Evolutionary conservation across 2,113 vertebrate genomes (phyloP).

Genomic region (Cichladusa arquata): DNA sequence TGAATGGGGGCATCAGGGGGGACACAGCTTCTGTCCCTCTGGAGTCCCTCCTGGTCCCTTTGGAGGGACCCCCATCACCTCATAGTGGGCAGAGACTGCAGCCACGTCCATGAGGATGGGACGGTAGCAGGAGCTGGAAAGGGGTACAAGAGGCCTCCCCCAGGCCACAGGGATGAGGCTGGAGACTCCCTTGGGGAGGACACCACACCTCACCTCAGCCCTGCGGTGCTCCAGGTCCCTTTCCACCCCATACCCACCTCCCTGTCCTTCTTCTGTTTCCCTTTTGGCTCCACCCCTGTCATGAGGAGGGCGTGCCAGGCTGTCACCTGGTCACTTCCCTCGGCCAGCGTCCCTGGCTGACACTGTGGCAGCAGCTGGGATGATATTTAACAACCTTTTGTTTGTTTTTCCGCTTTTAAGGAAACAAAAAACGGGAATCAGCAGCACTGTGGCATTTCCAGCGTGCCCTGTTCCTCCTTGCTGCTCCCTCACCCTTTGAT

Average conservation of each 20-base stretch:
- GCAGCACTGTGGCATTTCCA: not conserved
- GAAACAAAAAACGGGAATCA: not conserved
- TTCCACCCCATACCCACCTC: rapidly evolving
- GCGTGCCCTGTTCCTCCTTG: rapidly evolving
- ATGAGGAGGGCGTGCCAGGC: not conserved
- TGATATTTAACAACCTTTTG: not conserved
- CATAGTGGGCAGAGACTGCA: not conserved
- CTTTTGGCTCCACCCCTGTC: not conserved
- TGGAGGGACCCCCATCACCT: not conserved
- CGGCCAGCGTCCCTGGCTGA: not conserved
- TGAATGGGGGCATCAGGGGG: rapidly evolving
- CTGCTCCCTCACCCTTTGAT: rapidly evolving
- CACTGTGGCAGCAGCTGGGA: not conserved
- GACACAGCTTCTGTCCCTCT: not conserved
- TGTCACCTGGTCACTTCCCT: not conserved
- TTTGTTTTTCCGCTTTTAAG: not conserved
- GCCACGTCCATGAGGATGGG: not conserved
- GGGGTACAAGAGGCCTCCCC: not conserved
- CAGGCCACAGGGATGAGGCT: not conserved
- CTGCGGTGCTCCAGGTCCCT: not conserved
- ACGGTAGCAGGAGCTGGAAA: not conserved
- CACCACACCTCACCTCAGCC: not conserved
- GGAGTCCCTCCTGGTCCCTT: too few species aligned
- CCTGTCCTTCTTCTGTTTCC: too few species aligned
- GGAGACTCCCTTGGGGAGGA: rapidly evolving